Base-by-base conservation (phyloP, 2,888 invertebrate genomes). In the Sesia bembeciformis region DNA sequence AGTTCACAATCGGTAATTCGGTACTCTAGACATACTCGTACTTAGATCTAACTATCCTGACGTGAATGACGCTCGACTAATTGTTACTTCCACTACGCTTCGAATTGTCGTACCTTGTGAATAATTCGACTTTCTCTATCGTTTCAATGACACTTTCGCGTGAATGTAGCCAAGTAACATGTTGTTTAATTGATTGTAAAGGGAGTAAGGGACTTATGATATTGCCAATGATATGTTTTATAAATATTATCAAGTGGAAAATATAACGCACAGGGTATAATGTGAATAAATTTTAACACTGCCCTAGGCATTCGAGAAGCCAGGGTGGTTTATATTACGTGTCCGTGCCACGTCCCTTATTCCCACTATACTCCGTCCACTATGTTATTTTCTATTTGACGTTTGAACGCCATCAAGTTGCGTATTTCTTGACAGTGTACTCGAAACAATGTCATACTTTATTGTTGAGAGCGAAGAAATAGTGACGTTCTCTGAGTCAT, bases 1-100 rank as follows among this genome's bases (percentile, higher is more conserved):
- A 80, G 83, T 85, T 84, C 86, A 78, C 85, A 81, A 81, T 84
- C 83, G 87, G 84, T 87, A 86, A 81, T 81, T 84, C 83, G 87
- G 84, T 87, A 86, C 84, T 85, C 83, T 87, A 85, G 83, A 81
- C 78, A 81, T 86, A 84, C 74, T 81, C 76, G 76, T 84, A 81
- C 78, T 68, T 85, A 87, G 82, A 80, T 76, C 81, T 74, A 80
- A 83, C 79, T 84, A 76, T 80, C 78, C 78, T 78, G 73, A 71
- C 75, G 67, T 66, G 68, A 72, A 70, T 75, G 74, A 7, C 7
- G 72, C 71, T 74, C 65, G 62, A 74, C 67, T 74, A 74, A 67
- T 69, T 74, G 76, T 77, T 70, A 70, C 71, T 72, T 74, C 70
- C 74, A 66, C 68, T 71, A 72, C 67, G 77, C 79, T 84, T 84